phyloP scores from a whole-genome alignment of 37 sponge, comb jelly and placozoan genomes.

The Amphimedon queenslandica region DNA sequence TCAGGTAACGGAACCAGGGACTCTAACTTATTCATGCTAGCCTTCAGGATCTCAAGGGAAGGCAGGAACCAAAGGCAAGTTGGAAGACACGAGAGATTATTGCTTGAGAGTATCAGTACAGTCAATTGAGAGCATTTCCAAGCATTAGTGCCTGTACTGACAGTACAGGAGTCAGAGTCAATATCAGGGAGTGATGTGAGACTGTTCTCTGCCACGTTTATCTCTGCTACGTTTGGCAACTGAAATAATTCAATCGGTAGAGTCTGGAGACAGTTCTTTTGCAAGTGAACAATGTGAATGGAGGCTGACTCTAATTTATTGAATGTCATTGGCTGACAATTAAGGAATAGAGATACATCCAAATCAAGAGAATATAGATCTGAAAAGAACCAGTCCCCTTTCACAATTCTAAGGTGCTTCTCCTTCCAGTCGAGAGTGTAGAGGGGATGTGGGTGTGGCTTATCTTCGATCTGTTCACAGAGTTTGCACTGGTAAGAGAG shows the following conservation, averaged over 20 bases:
- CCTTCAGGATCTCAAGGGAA: constrained; percentile 7
- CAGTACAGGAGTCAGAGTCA: neutral
- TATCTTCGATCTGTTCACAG: neutral
- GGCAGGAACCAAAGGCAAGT: constrained; percentile 46
- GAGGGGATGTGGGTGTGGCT: neutral
- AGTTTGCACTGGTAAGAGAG: constrained; percentile 12
- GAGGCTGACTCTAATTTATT: neutral
- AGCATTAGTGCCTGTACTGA: too few species aligned
- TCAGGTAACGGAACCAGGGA: neutral
- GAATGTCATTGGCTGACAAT: neutral
- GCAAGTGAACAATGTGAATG: constrained; percentile 22
- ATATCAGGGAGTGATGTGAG: constrained; percentile 25
- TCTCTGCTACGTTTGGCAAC: constrained; percentile 29
- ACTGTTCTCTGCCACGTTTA: constrained; percentile 34
- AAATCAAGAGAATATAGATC: neutral
- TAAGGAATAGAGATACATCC: neutral
- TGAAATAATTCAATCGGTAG: constrained; percentile 50
- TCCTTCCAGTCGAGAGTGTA: constrained; percentile 34
- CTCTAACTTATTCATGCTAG: constrained; percentile 18
- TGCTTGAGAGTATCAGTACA: constrained; percentile 12
- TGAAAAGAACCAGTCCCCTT: constrained; percentile 30
- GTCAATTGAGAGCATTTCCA: neutral
- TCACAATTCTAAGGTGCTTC: constrained; percentile 14
- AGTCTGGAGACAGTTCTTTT: constrained; percentile 24
- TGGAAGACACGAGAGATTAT: constrained; percentile 32